Evolutionary conservation across 2,888 invertebrate species (phyloP).

Genomic region (Caenorhabditis drosophilae): DNA sequence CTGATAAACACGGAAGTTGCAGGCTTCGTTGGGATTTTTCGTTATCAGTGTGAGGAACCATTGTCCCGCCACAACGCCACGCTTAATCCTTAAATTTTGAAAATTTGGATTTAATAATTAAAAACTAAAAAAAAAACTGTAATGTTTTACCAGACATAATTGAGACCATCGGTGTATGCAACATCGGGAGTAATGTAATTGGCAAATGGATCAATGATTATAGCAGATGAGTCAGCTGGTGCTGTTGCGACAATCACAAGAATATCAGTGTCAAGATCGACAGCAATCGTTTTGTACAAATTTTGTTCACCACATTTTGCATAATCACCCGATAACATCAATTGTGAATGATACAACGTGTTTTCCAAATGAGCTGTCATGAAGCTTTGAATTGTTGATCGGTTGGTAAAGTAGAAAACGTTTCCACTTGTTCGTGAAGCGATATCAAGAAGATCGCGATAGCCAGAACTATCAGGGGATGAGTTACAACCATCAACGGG

Average conservation of each 20-base stretch:
- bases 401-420: slow-evolving; percentile 31
- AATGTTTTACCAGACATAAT: slow-evolving; percentile 43
- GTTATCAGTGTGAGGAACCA: slow-evolving; percentile 46
- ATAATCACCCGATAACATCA: slow-evolving; percentile 49
- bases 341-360: slow-evolving; percentile 50
- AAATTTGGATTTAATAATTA: no score
- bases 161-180: slow-evolving; percentile 29
- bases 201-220: slow-evolving; percentile 31
- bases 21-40: slow-evolving; percentile 17
- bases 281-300: slow-evolving; percentile 32
- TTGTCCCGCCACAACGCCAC: slow-evolving; percentile 38
- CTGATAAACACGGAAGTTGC: slow-evolving; percentile 49
- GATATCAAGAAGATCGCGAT: slow-evolving; percentile 41
- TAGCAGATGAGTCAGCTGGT: slow-evolving; percentile 25
- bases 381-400: slow-evolving; percentile 26
- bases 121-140: background rate
- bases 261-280: slow-evolving; percentile 36
- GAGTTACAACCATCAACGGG: slow-evolving; percentile 35
- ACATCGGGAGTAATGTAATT: slow-evolving; percentile 7
- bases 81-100: slow-evolving; percentile 22
- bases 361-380: slow-evolving; percentile 40
- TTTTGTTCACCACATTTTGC: slow-evolving; percentile 40
- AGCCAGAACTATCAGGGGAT: slow-evolving; percentile 38
- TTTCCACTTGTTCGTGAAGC: slow-evolving; percentile 35
- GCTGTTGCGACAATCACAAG: slow-evolving; percentile 48